phyloP scores from a whole-genome alignment of 2,797 vertebrate genomes.

The Poeciliopsis gracilis region DNA sequence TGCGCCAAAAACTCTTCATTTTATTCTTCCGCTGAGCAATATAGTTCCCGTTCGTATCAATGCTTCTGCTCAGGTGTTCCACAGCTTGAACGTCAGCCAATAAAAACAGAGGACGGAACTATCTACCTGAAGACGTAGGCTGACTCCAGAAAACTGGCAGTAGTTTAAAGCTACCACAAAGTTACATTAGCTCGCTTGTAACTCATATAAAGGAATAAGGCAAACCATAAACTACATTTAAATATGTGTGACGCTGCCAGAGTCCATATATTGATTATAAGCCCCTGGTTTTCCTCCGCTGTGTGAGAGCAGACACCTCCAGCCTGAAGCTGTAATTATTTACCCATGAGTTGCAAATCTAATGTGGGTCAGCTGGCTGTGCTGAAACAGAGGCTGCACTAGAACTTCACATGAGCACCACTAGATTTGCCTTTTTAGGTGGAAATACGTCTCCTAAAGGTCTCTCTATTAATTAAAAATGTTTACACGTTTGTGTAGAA shows the following conservation, averaged over 20 bases:
- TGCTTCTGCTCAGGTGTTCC: not conserved
- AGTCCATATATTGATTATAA: not conserved
- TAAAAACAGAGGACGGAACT: slow-evolving; percentile 21
- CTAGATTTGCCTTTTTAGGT: not conserved
- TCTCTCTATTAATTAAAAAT: not conserved
- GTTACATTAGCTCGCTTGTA: not conserved
- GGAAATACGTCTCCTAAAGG: not conserved
- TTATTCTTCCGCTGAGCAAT: slow-evolving; percentile 19
- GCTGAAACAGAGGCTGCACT: not conserved
- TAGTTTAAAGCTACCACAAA: not conserved
- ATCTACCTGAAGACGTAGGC: not conserved
- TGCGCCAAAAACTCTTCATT: not conserved
- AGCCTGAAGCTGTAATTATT: slow-evolving; percentile 69
- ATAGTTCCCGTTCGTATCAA: not conserved
- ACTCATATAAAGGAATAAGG: not conserved
- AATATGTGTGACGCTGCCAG: not conserved
- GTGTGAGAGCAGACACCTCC: slow-evolving; percentile 56
- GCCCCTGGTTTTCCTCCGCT: slow-evolving; percentile 41
- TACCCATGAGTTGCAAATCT: slow-evolving; percentile 53
- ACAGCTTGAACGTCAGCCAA: slow-evolving; percentile 23
- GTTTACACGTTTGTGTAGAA: no score
- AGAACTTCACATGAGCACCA: not conserved
- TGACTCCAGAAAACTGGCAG: not conserved
- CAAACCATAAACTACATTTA: not conserved
- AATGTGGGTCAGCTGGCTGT: slow-evolving; percentile 60